These are phyloP conservation scores for Synergus gifuensis DNA, from an alignment of 2,888 invertebrate genomes.

Conservation along the genomic window DNA sequence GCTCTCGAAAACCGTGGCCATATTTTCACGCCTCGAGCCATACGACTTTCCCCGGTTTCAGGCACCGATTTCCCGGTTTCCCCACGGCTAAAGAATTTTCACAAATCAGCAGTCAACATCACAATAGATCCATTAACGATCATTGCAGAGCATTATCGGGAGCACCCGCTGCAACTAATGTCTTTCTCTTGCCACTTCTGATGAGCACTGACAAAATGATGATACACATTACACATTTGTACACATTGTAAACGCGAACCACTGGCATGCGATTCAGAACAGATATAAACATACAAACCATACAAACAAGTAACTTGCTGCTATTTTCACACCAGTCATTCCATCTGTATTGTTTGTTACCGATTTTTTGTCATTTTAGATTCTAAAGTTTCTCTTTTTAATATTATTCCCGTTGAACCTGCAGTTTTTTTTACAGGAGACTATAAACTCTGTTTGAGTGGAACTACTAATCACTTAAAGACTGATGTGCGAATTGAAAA, in stretches of 20 bases:
- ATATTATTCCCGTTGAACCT: neutral
- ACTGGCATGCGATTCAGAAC: neutral
- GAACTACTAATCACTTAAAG: no score
- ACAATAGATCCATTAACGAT: neutral
- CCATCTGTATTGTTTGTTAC: neutral
- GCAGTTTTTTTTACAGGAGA: no score
- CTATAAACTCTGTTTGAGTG: no score
- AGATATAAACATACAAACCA: neutral
- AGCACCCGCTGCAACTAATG: neutral
- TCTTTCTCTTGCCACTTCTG: neutral
- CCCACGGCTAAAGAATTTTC: neutral
- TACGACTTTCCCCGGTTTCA: conserved; percentile 17
- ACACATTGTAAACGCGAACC: neutral
- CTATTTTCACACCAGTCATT: neutral
- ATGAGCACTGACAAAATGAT: neutral
- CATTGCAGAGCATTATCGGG: neutral
- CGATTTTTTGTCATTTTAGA: neutral
- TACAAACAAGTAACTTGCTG: neutral
- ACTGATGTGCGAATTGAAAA: no score
- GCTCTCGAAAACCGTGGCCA: conserved; percentile 83
- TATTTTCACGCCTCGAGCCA: conserved; percentile 70
- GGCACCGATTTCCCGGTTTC: neutral
- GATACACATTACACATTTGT: neutral
- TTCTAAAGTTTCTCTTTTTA: neutral
- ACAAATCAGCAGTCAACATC: neutral